Evolutionary conservation across 2,888 invertebrate species (phyloP).

Genomic region (Cryptocheilus praepositus): DNA sequence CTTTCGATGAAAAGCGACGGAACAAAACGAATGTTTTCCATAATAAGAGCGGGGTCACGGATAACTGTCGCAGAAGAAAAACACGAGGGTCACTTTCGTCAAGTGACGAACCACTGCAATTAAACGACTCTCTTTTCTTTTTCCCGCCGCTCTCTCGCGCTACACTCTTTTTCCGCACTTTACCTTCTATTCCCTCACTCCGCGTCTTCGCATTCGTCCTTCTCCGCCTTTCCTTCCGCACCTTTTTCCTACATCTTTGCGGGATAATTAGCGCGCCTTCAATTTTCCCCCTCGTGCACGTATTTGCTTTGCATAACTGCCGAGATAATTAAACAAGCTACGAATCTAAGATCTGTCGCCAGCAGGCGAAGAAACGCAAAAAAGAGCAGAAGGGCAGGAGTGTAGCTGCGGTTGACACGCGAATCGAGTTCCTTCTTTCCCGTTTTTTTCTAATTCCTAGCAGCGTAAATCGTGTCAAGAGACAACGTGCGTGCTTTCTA

Average conservation of each 20-base stretch:
- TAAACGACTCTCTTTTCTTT: conserved; percentile 43
- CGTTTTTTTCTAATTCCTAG: conserved; percentile 26
- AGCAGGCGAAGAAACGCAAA: conserved; percentile 26
- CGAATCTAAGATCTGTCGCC: conserved; percentile 41
- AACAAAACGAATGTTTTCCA: conserved; percentile 16
- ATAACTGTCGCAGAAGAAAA: conserved; percentile 40
- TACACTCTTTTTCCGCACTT: neutral
- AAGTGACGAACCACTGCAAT: conserved; percentile 54
- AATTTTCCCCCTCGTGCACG: conserved; percentile 55
- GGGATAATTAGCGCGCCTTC: conserved; percentile 63
- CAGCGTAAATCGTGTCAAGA: conserved; percentile 51
- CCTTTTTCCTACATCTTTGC: conserved; percentile 44
- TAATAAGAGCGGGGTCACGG: conserved; percentile 13
- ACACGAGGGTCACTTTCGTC: conserved; percentile 47
- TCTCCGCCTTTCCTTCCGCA: conserved; percentile 16
- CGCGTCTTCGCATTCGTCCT: conserved; percentile 16
- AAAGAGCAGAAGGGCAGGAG: conserved; percentile 1
- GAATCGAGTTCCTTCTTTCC: conserved; percentile 6
- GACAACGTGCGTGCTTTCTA: conserved; percentile 26
- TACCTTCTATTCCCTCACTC: conserved; percentile 5
- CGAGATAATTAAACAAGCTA: conserved; percentile 63
- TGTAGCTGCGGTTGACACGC: conserved; percentile 9
- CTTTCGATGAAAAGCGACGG: conserved; percentile 36
- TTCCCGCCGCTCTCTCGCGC: conserved; percentile 4
- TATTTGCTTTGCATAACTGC: conserved; percentile 60